phyloP scores from a whole-genome alignment of 2,113 vertebrate genomes.

The Tinamus guttatus region DNA sequence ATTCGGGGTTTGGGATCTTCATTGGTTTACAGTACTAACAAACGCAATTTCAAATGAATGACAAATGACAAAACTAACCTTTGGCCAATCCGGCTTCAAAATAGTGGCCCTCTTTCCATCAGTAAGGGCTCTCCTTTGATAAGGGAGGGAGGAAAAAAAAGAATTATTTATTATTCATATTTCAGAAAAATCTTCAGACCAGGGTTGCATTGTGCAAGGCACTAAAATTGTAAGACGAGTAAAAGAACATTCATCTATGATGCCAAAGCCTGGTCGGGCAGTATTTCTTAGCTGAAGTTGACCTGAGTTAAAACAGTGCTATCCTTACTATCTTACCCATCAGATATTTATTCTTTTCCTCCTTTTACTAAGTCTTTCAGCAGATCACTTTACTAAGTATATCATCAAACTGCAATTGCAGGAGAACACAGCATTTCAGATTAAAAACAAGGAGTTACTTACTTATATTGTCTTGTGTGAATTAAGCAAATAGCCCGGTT shows the following conservation, averaged over 20 bases:
- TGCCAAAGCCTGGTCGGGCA: not conserved
- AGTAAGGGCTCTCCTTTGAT: constrained; percentile 84
- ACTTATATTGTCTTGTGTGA: constrained; percentile 76
- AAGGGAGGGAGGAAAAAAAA: not conserved
- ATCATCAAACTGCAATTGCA: not conserved
- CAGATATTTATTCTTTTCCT: not conserved
- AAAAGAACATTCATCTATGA: not conserved
- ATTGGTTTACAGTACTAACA: not conserved
- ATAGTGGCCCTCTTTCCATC: constrained; percentile 92
- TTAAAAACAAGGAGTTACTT: constrained; percentile 44
- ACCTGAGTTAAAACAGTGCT: not conserved
- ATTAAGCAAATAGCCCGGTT: constrained; percentile 93
- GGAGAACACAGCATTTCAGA: not conserved
- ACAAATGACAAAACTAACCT: constrained; percentile 80
- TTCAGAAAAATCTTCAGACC: not conserved
- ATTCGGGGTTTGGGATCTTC: not conserved
- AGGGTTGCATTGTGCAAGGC: not conserved
- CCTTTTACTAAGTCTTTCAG: not conserved
- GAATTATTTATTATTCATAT: not conserved
- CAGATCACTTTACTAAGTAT: not conserved
- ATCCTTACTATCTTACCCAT: not conserved
- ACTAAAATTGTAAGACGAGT: not conserved
- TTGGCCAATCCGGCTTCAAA: constrained; percentile 89
- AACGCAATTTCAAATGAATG: not conserved
- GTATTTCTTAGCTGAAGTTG: not conserved